Evolutionary conservation across 1,140 invertebrate species (phyloP).

Genomic region (Euglossa dilemma): DNA sequence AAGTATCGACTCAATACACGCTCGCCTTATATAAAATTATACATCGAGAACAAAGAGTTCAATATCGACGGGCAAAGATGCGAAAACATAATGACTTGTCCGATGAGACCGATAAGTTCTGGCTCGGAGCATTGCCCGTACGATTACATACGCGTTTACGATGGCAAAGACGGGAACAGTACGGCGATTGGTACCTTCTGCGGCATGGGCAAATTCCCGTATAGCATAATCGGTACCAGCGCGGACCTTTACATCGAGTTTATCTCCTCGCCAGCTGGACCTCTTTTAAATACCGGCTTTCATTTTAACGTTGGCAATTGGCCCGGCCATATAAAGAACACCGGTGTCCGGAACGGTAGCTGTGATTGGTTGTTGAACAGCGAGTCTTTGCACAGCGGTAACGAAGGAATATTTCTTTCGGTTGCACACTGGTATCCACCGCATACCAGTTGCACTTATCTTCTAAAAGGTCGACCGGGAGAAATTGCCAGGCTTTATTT

Average conservation of each 20-base stretch:
- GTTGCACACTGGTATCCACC: conserved; percentile 96
- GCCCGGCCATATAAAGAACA: conserved; percentile 94
- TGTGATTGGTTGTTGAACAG: conserved; percentile 94
- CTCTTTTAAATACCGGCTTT: conserved; percentile 94
- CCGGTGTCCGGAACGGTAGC: conserved; percentile 91
- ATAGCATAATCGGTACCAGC: conserved; percentile 95
- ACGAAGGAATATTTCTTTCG: conserved; percentile 94
- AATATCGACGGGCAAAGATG: conserved; percentile 96
- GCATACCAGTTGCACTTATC: conserved; percentile 94
- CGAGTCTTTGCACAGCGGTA: conserved; percentile 89
- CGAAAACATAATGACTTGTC: conserved; percentile 97
- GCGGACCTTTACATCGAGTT: conserved; percentile 95
- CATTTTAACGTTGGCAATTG: conserved; percentile 96
- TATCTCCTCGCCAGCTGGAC: conserved; percentile 93
- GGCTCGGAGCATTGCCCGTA: conserved; percentile 94
- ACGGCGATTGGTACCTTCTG: conserved; percentile 95
- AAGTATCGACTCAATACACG: conserved; percentile 93
- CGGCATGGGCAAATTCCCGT: conserved; percentile 96
- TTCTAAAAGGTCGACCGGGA: conserved; percentile 91
- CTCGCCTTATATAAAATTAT: conserved; percentile 94
- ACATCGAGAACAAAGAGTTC: conserved; percentile 96
- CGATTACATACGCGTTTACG: conserved; percentile 95
- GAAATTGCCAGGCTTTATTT: conserved; percentile 94
- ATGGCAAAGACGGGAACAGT: conserved; percentile 93
- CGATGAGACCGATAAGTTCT: conserved; percentile 94